These are phyloP conservation scores for Tetraneura akinire DNA, from an alignment of 1,140 invertebrate genomes.

Conservation along the genomic window DNA sequence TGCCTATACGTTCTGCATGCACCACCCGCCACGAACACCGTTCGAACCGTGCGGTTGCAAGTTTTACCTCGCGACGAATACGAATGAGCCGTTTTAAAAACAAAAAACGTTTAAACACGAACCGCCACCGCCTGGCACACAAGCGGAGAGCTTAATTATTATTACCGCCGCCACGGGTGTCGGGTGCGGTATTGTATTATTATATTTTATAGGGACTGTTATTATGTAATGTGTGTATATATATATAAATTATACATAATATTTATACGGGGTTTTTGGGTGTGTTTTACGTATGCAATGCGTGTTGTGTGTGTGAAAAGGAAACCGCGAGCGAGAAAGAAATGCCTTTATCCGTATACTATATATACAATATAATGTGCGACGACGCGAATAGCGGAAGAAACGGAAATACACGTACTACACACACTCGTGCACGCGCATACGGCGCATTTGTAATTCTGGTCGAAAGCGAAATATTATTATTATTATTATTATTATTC, in stretches of 20 bases:
- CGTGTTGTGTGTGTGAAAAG: conserved; percentile 16
- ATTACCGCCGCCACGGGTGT: not conserved
- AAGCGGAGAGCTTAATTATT: conserved; percentile 30
- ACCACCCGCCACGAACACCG: no score
- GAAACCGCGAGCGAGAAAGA: not conserved
- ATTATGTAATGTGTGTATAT: not conserved
- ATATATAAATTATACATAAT: not conserved
- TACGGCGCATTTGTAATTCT: conserved; percentile 43
- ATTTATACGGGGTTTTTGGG: not conserved
- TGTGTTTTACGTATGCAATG: conserved; percentile 40
- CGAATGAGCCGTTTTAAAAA: conserved; percentile 49
- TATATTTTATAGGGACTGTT: no score
- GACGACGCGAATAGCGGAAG: not conserved
- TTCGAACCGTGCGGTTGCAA: not conserved
- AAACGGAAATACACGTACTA: not conserved
- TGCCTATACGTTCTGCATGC: no score
- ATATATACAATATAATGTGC: not conserved
- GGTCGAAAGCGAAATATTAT: conserved; percentile 42
- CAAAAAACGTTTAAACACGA: conserved; percentile 34
- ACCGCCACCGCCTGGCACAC: not conserved
- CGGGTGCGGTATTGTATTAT: not conserved
- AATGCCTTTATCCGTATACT: not conserved
- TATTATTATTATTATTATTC: no score
- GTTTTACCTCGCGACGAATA: conserved; percentile 24
- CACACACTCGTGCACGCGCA: not conserved